phyloP scores from a whole-genome alignment of 2,888 invertebrate genomes.

The Lumbricus terrestris region DNA sequence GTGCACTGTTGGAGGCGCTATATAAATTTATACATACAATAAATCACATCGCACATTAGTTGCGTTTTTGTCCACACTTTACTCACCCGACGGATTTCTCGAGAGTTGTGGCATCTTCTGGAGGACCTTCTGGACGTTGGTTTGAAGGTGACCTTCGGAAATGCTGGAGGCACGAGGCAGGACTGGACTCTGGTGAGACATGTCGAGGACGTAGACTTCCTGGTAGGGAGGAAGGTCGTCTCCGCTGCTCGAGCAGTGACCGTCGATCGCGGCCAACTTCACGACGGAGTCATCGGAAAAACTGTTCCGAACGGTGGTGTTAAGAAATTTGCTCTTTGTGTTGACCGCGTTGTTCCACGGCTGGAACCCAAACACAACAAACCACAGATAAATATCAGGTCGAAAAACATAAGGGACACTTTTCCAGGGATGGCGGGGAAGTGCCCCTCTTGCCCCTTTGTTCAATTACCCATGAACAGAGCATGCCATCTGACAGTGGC shows the following conservation, averaged over 20 bases:
- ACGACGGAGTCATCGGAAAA: background rate
- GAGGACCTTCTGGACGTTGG: constrained; percentile 10
- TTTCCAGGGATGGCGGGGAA: too few relatives aligned
- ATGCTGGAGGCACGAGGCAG: constrained; percentile 22
- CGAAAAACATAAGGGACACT: too few relatives aligned
- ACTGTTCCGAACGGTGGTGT: background rate
- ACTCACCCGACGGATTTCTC: background rate
- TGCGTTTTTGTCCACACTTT: background rate
- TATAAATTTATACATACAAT: too few relatives aligned
- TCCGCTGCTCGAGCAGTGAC: constrained; percentile 3
- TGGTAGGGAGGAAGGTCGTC: constrained; percentile 12
- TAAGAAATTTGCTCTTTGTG: background rate
- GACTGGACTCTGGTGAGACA: background rate
- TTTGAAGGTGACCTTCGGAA: constrained; percentile 17
- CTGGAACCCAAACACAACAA: background rate
- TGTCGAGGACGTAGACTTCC: constrained; percentile 8
- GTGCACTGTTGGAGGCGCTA: too few relatives aligned
- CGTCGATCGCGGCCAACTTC: background rate
- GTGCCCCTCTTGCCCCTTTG: too few relatives aligned
- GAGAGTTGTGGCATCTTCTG: background rate
- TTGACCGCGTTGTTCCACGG: background rate
- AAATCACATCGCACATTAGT: background rate
- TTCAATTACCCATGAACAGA: too few relatives aligned
- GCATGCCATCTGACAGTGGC: too few relatives aligned
- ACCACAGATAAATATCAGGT: background rate